phyloP scores from a whole-genome alignment of 2,888 invertebrate genomes.

The Sinohyriopsis cumingii region DNA sequence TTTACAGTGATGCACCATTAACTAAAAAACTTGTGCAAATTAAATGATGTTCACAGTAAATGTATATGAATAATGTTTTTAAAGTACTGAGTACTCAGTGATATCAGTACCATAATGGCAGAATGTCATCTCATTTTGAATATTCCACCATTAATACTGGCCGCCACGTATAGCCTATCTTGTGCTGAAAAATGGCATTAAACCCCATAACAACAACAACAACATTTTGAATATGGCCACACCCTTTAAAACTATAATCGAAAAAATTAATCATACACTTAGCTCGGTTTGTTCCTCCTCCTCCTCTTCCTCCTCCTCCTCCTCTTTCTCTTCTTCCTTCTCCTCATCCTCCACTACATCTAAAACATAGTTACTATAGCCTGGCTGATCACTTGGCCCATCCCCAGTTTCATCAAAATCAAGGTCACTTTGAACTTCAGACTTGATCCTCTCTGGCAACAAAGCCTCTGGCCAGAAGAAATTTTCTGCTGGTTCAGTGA shows the following conservation, averaged over 20 bases:
- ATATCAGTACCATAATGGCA: too few relatives aligned
- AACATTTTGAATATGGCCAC: neutral
- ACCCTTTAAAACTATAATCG: neutral
- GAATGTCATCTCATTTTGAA: neutral
- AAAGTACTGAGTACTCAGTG: too few relatives aligned
- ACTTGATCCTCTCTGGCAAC: slow-evolving; percentile 37
- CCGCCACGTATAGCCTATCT: too few relatives aligned
- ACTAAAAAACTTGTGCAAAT: too few relatives aligned
- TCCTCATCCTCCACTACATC: slow-evolving; percentile 16
- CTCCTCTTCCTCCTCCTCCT: slow-evolving; percentile 8
- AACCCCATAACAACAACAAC: too few relatives aligned
- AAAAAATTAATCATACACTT: slow-evolving; percentile 1
- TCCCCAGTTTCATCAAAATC: slow-evolving; percentile 43
- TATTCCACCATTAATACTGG: too few relatives aligned
- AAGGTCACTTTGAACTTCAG: slow-evolving; percentile 13
- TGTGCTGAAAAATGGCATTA: too few relatives aligned
- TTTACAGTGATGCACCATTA: too few relatives aligned
- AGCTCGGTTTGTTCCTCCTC: slow-evolving; percentile 5
- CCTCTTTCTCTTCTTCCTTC: slow-evolving; percentile 11
- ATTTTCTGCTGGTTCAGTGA: slow-evolving; percentile 74
- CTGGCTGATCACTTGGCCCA: slow-evolving; percentile 16
- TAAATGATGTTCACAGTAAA: too few relatives aligned
- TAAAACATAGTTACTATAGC: slow-evolving; percentile 28
- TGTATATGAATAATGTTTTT: too few relatives aligned
- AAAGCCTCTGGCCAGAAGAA: slow-evolving; percentile 77